phyloP scores from a whole-genome alignment of 1,140 invertebrate species.

The Drosophila pectinifera region DNA sequence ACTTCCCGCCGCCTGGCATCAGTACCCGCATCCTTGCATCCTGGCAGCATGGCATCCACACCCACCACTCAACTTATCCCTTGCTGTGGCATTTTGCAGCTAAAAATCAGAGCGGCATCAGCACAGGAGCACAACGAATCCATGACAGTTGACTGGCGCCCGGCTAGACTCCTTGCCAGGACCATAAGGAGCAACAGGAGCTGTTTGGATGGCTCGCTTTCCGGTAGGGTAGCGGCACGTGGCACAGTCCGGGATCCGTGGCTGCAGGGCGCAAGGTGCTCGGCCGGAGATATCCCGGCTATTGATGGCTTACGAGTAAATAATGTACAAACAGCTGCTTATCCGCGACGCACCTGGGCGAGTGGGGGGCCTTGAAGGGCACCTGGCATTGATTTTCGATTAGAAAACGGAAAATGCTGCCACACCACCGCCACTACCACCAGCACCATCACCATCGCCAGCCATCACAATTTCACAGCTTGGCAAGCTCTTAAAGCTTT shows the following conservation, averaged over 20 bases:
- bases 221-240: conserved; percentile 42
- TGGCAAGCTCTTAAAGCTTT: conserved; percentile 53
- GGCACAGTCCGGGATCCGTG: conserved; percentile 40
- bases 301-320: conserved; percentile 83
- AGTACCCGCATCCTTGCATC: conserved; percentile 11
- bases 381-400: conserved; percentile 80
- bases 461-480: conserved; percentile 59
- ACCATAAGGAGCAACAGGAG: conserved; percentile 32
- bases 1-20: conserved; percentile 39
- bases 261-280: conserved; percentile 21
- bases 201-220: too few species aligned
- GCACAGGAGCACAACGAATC: conserved; percentile 71
- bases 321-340: conserved; percentile 84
- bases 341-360: conserved; percentile 48
- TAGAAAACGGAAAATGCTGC: conserved; percentile 58
- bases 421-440: not conserved
- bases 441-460: conserved; percentile 2
- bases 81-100: conserved; percentile 79
- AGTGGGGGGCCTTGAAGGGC: conserved; percentile 11
- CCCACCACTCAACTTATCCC: conserved; percentile 51
- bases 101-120: conserved; percentile 71
- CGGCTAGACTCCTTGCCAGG: conserved; percentile 11
- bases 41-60: not conserved
- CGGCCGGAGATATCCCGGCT: conserved; percentile 43
- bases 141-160: conserved; percentile 76